Evolutionary conservation across 2,113 vertebrate genomes (phyloP), one percentile per base, ranked within the genome.

Genomic region (Onychostruthus taczanowskii): DNA sequence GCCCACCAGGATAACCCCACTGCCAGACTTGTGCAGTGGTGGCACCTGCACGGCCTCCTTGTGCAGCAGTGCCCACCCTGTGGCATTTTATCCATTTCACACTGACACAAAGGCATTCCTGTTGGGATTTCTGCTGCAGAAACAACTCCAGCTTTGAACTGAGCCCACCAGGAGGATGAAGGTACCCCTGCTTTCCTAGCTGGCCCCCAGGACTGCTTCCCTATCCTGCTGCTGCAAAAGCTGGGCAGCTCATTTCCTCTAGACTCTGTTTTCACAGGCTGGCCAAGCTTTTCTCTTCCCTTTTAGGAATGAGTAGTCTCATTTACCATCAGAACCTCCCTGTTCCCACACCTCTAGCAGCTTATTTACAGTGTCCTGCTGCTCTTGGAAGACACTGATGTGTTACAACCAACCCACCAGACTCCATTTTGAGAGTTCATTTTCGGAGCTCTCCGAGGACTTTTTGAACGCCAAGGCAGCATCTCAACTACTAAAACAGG

Each of bases 371-470:
- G 21, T 0, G 4, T 28, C 20, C 15, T 13, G 9, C 10, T 49
- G 39, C 30, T 82, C 37, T 30, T 33, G 59, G 28, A 35, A 87
- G 52, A 53, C 0, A 5, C 10, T 22, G 22, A 9, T 12, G 41
- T 6, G 4, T 31, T 33, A 18, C 3, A 49, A n/a, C 6, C 46
- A 84, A 10, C 20, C 6, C 24, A 18, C 9, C 23, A 66, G 24
- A 5, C 55, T 87, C 72, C 66, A 43, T 75, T 74, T 75, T 58
- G 61, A 63, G 18, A 21, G 47, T 8, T 20, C 47, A 43, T 22
- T 52, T 70, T 23, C 7, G 4, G 30, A 49, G 26, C 21, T 31
- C 30, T 69, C 26, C 0, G 0, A 30, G 16, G 30, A 63, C 11
- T 52, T 89, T 63, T 16, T 24, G 50, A 80, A 16, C 2, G 8